These are phyloP conservation scores for Leptinotarsa lineolata DNA, from an alignment of 1,140 invertebrate species.

Conservation along the genomic window DNA sequence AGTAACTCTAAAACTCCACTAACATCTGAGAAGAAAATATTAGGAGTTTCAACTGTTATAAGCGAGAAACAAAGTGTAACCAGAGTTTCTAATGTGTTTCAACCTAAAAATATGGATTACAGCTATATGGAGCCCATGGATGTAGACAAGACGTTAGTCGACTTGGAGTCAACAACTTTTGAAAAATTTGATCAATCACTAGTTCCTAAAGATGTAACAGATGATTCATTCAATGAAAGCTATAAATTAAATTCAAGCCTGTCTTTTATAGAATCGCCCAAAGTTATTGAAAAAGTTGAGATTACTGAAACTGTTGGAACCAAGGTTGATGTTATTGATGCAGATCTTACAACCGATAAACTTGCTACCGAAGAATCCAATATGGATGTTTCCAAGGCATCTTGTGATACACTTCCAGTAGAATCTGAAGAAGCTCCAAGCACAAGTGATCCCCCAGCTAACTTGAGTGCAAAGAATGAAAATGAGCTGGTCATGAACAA, in stretches of 20 bases:
- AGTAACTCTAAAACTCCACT: not conserved
- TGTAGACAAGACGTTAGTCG: constrained; percentile 18
- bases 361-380: not conserved
- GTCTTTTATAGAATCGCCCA: constrained; percentile 1
- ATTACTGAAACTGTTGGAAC: not conserved
- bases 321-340: not conserved
- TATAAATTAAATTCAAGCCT: not conserved
- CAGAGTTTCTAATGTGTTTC: constrained; percentile 35
- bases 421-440: not conserved
- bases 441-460: not conserved
- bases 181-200: constrained; percentile 15
- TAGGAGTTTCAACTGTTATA: not conserved
- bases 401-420: not conserved
- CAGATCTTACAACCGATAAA: not conserved
- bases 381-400: too few relatives aligned
- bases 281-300: not conserved
- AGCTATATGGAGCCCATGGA: constrained; percentile 38
- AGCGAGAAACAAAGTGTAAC: not conserved
- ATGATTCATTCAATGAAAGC: constrained; percentile 14
- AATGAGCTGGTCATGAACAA: not conserved
- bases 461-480: not conserved
- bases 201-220: not conserved
- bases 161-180: constrained; percentile 4
- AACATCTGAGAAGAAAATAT: not conserved
- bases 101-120: constrained; percentile 28